Conservation (phyloP, 1,140 invertebrate genomes). For the Atta cephalotes region DNA sequence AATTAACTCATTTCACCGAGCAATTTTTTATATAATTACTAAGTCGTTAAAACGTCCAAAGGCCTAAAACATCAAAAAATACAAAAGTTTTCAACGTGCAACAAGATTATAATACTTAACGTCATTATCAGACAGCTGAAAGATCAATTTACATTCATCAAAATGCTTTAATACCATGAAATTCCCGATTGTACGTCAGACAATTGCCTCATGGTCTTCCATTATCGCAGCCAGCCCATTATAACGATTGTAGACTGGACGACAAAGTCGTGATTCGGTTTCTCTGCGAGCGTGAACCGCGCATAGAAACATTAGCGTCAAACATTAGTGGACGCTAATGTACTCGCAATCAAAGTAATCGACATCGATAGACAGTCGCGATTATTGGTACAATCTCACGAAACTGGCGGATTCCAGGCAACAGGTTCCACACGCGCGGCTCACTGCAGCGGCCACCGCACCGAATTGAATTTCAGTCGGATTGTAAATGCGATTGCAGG, state of each 20-base stretch:
- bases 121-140: not conserved
- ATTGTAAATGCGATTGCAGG: constrained; percentile 66
- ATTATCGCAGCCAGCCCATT: constrained; percentile 31
- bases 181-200: constrained; percentile 23
- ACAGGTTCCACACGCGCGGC: constrained; percentile 49
- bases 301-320: constrained; percentile 40
- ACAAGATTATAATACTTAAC: not conserved
- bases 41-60: not conserved
- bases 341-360: constrained; percentile 56
- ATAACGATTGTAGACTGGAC: constrained; percentile 42
- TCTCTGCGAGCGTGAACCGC: constrained; percentile 17
- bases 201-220: constrained; percentile 31
- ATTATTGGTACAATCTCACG: constrained; percentile 41
- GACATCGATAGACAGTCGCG: constrained; percentile 37
- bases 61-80: too few species aligned
- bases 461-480: constrained; percentile 41
- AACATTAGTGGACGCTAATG: constrained; percentile 48
- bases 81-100: not conserved
- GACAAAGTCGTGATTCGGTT: constrained; percentile 33
- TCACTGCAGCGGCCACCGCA: constrained; percentile 20
- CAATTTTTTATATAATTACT: too few species aligned
- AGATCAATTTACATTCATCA: constrained; percentile 24
- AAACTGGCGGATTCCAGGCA: constrained; percentile 37
- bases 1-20: too few species aligned
- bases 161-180: constrained; percentile 5